These are phyloP conservation scores for Conger conger DNA, from an alignment of 2,113 vertebrate genomes.

Conservation along the genomic window DNA sequence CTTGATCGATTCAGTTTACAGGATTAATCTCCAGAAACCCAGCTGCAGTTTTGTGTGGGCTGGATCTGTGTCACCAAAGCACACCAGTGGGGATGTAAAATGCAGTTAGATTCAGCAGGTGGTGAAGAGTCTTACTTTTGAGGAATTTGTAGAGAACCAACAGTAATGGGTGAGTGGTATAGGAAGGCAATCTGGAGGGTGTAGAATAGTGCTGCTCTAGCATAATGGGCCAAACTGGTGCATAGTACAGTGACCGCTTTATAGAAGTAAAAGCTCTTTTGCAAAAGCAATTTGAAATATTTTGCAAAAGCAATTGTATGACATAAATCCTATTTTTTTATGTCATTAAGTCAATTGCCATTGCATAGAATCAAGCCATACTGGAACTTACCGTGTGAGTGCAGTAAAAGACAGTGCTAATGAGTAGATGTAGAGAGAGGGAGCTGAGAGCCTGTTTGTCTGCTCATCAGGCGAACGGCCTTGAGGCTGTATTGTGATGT, in stretches of 20 bases:
- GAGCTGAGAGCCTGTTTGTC: background rate
- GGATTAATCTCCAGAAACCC: background rate
- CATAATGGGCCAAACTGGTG: background rate
- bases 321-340: background rate
- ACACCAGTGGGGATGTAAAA: background rate
- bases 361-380: background rate
- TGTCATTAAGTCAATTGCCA: background rate
- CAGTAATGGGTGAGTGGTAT: background rate
- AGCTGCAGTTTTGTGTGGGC: background rate
- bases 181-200: background rate
- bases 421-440: background rate
- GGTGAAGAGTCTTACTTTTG: background rate
- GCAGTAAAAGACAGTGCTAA: conserved; percentile 23
- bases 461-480: background rate
- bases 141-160: background rate
- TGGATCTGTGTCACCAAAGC: background rate
- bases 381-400: background rate
- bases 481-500: background rate
- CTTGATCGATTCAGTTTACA: background rate
- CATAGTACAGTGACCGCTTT: background rate
- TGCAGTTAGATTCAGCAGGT: background rate
- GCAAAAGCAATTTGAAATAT: background rate
- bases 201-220: background rate
- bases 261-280: background rate
- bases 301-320: background rate